These are phyloP conservation scores for Melanocharis versteri DNA, from an alignment of 2,113 vertebrate species.

Conservation along the genomic window DNA sequence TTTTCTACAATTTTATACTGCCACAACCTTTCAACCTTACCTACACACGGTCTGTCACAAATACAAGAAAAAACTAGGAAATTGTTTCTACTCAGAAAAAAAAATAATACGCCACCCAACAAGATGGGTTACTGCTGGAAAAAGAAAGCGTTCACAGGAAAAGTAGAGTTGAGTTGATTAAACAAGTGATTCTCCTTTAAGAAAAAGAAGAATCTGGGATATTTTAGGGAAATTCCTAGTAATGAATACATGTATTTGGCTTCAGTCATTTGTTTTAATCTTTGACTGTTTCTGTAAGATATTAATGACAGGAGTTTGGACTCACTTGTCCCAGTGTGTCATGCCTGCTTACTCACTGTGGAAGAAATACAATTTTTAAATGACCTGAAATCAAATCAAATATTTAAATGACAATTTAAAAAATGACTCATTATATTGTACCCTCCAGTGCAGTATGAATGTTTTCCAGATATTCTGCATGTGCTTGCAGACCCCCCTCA, in stretches of 20 bases:
- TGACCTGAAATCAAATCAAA: neutral
- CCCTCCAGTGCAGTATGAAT: neutral
- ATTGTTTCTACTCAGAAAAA: neutral
- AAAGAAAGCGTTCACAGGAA: neutral
- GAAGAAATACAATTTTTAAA: slow-evolving; percentile 2
- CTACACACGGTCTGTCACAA: neutral
- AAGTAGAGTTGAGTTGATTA: neutral
- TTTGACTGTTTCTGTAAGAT: neutral
- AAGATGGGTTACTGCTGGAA: neutral
- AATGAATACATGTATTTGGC: neutral
- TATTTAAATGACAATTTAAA: neutral
- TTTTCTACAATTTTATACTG: neutral
- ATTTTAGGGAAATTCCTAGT: neutral
- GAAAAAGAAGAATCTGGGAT: neutral
- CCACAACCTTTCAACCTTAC: neutral
- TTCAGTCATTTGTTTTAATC: neutral
- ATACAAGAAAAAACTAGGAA: neutral
- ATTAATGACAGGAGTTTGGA: slow-evolving; percentile 6
- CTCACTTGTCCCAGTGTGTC: neutral
- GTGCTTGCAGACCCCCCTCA: neutral
- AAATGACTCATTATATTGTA: neutral
- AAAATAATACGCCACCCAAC: neutral
- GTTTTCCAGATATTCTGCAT: neutral
- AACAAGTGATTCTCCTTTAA: slow-evolving; percentile 4
- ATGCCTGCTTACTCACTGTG: neutral